phyloP scores from a whole-genome alignment of 1,140 invertebrate species.

The Lasioglossum baleicum region DNA sequence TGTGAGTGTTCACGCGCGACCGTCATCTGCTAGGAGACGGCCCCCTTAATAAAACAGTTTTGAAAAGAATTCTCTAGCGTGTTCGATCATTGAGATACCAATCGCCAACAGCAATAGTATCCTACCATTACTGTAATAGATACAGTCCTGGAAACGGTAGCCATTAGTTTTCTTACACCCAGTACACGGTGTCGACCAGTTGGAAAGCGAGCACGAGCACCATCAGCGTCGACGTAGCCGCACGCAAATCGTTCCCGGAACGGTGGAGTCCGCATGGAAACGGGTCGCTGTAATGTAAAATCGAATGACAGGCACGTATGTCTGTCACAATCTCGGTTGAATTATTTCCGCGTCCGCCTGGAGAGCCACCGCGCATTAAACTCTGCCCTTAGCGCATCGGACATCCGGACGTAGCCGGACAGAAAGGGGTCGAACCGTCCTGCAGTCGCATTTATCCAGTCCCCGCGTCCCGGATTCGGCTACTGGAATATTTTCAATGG shows the following conservation, averaged over 20 bases:
- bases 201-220: background rate
- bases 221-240: background rate
- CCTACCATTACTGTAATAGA: no score
- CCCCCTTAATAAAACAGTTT: no score
- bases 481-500: constrained; percentile 59
- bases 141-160: no score
- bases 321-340: constrained; percentile 41
- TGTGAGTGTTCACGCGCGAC: no score
- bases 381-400: constrained; percentile 39
- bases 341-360: constrained; percentile 32
- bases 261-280: background rate
- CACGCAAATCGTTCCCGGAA: background rate
- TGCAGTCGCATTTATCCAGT: constrained; percentile 45
- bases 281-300: constrained; percentile 5
- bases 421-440: constrained; percentile 34
- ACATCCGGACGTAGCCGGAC: constrained; percentile 25
- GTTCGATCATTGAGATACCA: no score
- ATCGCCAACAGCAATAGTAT: no score
- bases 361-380: constrained; percentile 40
- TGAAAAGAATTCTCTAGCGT: no score
- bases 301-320: constrained; percentile 26
- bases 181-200: background rate
- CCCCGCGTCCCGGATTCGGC: constrained; percentile 3
- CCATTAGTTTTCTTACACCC: no score
- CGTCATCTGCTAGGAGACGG: no score